A percentile compares a stretch with the other conserved stretches of the same genome.
phyloP scores from a whole-genome alignment of 2,888 invertebrate species.

The Chrysodeixis includens region DNA sequence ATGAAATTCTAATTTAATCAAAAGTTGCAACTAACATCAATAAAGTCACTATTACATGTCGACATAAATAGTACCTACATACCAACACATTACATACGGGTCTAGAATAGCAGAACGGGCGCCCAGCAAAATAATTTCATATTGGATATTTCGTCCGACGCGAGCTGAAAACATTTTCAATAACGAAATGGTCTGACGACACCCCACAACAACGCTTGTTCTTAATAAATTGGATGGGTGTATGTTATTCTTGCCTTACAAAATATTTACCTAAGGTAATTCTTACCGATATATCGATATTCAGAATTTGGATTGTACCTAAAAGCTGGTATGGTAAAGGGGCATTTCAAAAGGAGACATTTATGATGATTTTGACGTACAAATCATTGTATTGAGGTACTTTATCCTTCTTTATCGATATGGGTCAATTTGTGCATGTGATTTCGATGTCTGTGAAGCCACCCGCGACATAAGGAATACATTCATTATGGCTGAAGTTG shows the following conservation, averaged over 20 bases:
- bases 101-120: conserved; percentile 11
- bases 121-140: conserved; percentile 48
- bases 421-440: too few species aligned
- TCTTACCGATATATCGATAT: not conserved
- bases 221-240: conserved; percentile 51
- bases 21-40: not conserved
- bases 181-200: conserved; percentile 49
- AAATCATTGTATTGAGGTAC: too few species aligned
- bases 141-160: conserved; percentile 34
- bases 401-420: too few species aligned
- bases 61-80: too few species aligned
- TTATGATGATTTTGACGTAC: too few species aligned
- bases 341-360: too few species aligned
- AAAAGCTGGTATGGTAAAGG: not conserved
- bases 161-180: conserved; percentile 56
- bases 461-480: too few species aligned
- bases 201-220: conserved; percentile 51
- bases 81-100: not conserved
- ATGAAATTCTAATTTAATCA: not conserved
- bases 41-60: not conserved
- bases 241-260: conserved; percentile 3
- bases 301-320: not conserved
- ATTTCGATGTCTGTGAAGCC: too few species aligned
- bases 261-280: conserved; percentile 2
- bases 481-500: too few species aligned